These are phyloP conservation scores for Axis porcinus DNA, from an alignment of 2,113 vertebrate species.

Conservation along the genomic window DNA sequence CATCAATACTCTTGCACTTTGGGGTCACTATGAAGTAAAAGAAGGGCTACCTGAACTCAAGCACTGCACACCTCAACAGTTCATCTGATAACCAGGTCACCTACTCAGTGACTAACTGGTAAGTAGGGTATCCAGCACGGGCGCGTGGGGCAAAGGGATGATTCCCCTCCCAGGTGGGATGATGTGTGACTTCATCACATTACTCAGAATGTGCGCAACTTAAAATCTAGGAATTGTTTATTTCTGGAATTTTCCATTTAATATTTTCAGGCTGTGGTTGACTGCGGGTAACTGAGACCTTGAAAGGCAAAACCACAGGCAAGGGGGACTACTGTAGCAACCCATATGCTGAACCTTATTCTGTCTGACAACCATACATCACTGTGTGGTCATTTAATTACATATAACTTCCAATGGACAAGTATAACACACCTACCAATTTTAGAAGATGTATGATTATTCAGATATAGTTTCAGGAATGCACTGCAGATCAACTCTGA, in stretches of 20 bases:
- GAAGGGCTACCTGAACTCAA: neutral
- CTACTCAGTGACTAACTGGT: neutral
- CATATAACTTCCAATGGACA: neutral
- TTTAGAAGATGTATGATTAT: neutral
- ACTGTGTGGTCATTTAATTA: neutral
- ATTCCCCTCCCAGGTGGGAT: neutral
- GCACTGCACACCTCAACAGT: neutral
- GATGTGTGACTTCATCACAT: neutral
- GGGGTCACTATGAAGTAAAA: neutral
- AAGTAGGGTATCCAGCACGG: neutral
- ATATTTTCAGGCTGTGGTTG: neutral
- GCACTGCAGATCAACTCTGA: conserved; percentile 11
- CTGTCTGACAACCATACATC: neutral
- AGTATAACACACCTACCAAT: neutral
- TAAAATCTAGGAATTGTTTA: neutral
- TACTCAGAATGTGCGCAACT: neutral
- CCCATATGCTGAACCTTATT: neutral
- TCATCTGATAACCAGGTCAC: neutral
- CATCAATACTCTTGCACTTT: neutral
- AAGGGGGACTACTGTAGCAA: neutral
- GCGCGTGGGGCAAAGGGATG: neutral
- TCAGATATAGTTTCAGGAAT: conserved; percentile 14
- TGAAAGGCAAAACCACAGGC: neutral
- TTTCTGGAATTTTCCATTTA: neutral
- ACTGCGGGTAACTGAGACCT: neutral